Evolutionary conservation across 2,888 invertebrate species (phyloP).

Genomic region (Euclidia mi): DNA sequence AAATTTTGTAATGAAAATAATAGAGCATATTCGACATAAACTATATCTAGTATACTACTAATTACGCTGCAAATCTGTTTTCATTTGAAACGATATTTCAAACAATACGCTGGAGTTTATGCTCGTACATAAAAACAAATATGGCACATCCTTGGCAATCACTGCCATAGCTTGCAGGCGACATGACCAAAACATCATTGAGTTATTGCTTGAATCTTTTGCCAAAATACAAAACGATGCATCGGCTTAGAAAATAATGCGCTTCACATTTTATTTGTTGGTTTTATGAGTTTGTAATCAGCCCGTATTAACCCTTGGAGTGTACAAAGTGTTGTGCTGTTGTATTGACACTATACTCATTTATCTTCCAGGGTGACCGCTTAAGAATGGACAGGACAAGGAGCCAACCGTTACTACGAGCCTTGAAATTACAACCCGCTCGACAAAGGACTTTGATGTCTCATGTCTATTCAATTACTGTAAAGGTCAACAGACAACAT

Average conservation of each 20-base stretch:
- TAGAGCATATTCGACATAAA: too few species aligned
- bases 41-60: too few species aligned
- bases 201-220: not conserved
- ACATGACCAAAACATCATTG: not conserved
- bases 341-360: slow-evolving; percentile 48
- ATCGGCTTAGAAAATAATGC: slow-evolving; percentile 19
- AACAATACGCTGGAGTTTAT: not conserved
- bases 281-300: slow-evolving; percentile 26
- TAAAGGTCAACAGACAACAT: slow-evolving; percentile 68
- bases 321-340: slow-evolving; percentile 36
- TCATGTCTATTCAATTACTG: slow-evolving; percentile 80
- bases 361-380: slow-evolving; percentile 58
- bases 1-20: too few species aligned
- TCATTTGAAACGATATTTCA: not conserved
- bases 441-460: slow-evolving; percentile 75
- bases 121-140: not conserved
- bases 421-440: slow-evolving; percentile 72
- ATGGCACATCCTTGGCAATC: not conserved
- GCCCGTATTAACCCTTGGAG: slow-evolving; percentile 28
- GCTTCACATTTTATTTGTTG: slow-evolving; percentile 16
- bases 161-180: not conserved
- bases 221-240: not conserved
- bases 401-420: slow-evolving; percentile 65
- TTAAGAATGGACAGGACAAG: slow-evolving; percentile 68
- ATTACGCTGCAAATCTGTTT: too few species aligned